phyloP scores from a whole-genome alignment of 2,797 vertebrate genomes.

The Tadarida brasiliensis region DNA sequence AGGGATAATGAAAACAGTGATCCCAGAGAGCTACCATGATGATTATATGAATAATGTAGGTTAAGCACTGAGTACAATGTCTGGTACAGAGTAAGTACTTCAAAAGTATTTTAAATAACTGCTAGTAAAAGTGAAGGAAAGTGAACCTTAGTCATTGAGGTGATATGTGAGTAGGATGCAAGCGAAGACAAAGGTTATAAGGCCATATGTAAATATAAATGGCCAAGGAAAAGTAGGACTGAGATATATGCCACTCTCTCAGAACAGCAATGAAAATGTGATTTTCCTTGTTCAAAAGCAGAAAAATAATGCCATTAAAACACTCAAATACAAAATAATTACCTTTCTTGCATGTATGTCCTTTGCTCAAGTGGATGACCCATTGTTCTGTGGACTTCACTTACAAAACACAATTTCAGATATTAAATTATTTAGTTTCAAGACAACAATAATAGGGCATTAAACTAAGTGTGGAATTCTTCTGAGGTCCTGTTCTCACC shows the following conservation, averaged over 20 bases:
- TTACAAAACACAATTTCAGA: background rate
- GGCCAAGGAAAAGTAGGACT: background rate
- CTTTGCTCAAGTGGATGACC: background rate
- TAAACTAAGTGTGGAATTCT: background rate
- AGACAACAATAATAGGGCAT: background rate
- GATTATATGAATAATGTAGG: background rate
- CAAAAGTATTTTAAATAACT: background rate
- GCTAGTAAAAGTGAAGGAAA: background rate
- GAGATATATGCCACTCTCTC: background rate
- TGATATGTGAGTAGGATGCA: background rate
- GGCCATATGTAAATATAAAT: background rate
- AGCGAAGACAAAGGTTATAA: background rate
- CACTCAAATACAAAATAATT: background rate
- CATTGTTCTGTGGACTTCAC: background rate
- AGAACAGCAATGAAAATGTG: background rate
- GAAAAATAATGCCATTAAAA: background rate
- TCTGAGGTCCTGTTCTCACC: background rate
- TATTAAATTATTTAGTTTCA: background rate
- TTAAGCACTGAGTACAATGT: background rate
- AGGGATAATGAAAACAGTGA: background rate
- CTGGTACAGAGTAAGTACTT: background rate
- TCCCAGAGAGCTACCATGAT: background rate
- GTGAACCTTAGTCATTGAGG: background rate
- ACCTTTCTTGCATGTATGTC: background rate
- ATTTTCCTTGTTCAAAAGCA: background rate